A percentile compares a stretch with the other conserved stretches of the same genome.
These are phyloP conservation scores for Conus ventricosus DNA, from an alignment of 1,140 invertebrate species.

Conservation along the genomic window DNA sequence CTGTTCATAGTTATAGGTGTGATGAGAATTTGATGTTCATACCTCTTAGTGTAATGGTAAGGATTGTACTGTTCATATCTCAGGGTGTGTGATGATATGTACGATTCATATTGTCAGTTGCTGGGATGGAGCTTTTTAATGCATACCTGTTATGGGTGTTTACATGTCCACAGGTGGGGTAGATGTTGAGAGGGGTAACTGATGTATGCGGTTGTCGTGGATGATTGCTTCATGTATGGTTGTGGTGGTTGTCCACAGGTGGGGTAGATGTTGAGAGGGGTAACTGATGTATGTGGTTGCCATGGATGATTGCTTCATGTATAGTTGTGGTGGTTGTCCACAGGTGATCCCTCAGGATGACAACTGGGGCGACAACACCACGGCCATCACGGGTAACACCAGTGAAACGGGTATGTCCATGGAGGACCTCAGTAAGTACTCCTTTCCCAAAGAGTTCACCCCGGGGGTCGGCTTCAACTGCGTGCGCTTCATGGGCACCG, in stretches of 20 bases:
- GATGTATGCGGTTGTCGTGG: not conserved
- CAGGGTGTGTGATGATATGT: no score
- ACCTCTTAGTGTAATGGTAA: no score
- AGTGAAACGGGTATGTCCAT: constrained; percentile 89
- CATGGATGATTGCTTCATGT: not conserved
- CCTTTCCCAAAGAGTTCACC: constrained; percentile 61
- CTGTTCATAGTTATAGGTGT: no score
- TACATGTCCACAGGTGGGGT: no score
- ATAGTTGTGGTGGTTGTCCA: constrained; percentile 66
- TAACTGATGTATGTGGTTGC: not conserved
- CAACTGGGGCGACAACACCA: constrained; percentile 98
- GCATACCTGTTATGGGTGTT: no score
- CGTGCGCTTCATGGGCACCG: constrained; percentile 78
- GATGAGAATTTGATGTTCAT: no score
- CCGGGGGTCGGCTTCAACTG: constrained; percentile 74
- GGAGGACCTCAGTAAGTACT: constrained; percentile 82
- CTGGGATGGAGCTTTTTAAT: no score
- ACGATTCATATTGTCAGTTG: no score
- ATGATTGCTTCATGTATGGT: not conserved
- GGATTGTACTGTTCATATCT: no score
- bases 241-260: no score
- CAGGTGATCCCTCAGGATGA: constrained; percentile 95
- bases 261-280: not conserved
- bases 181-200: not conserved
- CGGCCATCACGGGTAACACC: constrained; percentile 96